phyloP scores from a whole-genome alignment of 2,888 invertebrate genomes.

The Dolomedes plantarius region DNA sequence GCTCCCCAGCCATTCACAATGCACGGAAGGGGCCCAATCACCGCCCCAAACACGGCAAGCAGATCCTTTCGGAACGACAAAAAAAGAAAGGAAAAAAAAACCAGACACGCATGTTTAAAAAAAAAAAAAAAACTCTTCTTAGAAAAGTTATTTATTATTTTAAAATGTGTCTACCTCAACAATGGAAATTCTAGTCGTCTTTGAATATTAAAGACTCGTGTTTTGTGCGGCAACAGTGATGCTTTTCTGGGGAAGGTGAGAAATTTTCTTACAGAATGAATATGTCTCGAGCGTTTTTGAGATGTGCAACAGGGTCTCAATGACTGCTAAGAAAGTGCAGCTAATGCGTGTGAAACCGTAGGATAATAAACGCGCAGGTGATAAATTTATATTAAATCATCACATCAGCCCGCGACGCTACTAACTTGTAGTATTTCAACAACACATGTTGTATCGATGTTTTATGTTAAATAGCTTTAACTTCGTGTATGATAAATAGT shows the following conservation, averaged over 20 bases:
- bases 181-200: neutral
- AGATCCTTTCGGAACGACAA: neutral
- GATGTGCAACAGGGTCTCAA: neutral
- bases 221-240: slow-evolving; percentile 22
- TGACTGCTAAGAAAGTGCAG: slow-evolving; percentile 6
- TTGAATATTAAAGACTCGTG: slow-evolving; percentile 60
- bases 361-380: slow-evolving; percentile 5
- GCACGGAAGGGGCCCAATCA: slow-evolving; percentile 16
- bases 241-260: slow-evolving; percentile 38
- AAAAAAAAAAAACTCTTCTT: neutral
- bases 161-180: neutral
- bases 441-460: neutral
- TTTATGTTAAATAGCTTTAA: neutral
- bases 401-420: neutral
- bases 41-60: slow-evolving; percentile 26
- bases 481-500: neutral
- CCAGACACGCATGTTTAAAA: slow-evolving; percentile 4
- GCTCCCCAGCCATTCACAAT: slow-evolving; percentile 49
- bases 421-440: neutral
- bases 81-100: no score
- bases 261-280: slow-evolving; percentile 7
- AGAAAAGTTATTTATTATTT: neutral
- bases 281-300: neutral
- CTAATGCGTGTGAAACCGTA: slow-evolving; percentile 2
- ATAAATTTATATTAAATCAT: slow-evolving; percentile 18